phyloP scores from a whole-genome alignment of 2,888 invertebrate genomes.

The Lepidocyrtinus sp. region DNA sequence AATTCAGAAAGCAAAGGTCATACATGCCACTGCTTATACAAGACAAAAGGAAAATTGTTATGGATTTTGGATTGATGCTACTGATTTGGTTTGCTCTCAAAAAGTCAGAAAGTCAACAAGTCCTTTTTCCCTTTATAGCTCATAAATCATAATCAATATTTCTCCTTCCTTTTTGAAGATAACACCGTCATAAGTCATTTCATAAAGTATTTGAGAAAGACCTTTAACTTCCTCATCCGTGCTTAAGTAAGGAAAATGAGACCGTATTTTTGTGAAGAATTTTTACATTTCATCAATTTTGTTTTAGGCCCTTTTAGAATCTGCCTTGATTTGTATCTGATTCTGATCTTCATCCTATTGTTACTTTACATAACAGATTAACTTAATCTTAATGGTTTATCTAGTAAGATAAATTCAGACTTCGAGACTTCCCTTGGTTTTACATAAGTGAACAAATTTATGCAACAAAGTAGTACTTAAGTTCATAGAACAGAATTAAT shows the following conservation, averaged over 20 bases:
- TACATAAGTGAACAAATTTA: too few relatives aligned
- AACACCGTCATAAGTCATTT: slow-evolving; percentile 3
- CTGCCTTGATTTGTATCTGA: too few relatives aligned
- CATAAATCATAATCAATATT: slow-evolving; percentile 54
- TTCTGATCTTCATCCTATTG: too few relatives aligned
- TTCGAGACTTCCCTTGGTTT: too few relatives aligned
- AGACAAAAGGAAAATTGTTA: slow-evolving; percentile 5
- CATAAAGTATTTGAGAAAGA: neutral
- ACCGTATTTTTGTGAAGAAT: too few relatives aligned
- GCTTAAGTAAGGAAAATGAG: too few relatives aligned
- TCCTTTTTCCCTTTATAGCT: slow-evolving; percentile 36
- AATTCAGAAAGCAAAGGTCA: slow-evolving; percentile 42
- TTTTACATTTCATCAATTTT: neutral
- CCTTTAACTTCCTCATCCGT: neutral
- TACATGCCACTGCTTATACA: too few relatives aligned
- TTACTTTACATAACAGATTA: too few relatives aligned
- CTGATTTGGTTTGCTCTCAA: slow-evolving; percentile 10
- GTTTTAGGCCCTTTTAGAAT: neutral
- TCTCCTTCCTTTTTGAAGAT: neutral
- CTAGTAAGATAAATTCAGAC: too few relatives aligned
- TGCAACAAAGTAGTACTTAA: too few relatives aligned
- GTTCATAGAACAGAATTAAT: too few relatives aligned
- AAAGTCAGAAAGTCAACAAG: slow-evolving; percentile 14
- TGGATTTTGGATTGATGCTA: neutral
- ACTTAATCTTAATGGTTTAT: too few relatives aligned